phyloP scores from a whole-genome alignment of 2,888 invertebrate genomes.

The Melieria picta region DNA sequence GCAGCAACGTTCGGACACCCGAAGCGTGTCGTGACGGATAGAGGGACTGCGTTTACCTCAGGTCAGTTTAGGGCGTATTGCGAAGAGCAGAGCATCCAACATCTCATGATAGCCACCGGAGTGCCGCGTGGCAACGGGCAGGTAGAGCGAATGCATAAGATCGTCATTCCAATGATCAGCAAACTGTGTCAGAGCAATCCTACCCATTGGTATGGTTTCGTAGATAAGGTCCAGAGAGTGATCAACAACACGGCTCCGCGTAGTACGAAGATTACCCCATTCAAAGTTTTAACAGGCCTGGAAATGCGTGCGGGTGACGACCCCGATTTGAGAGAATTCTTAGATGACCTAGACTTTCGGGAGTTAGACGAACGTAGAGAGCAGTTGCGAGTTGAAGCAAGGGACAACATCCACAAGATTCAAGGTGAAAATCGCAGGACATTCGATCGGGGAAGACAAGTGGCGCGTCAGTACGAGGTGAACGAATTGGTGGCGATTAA shows the following conservation, averaged over 20 bases:
- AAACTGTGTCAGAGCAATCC: constrained; percentile 8
- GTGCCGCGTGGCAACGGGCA: constrained; percentile 14
- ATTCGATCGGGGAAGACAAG: too few species aligned
- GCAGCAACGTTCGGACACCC: constrained; percentile 1
- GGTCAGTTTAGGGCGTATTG: constrained; percentile 55
- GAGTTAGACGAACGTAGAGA: too few species aligned
- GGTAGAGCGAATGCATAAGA: constrained; percentile 7
- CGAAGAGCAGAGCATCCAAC: constrained; percentile 46
- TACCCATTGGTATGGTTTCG: background rate
- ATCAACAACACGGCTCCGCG: constrained; percentile 47
- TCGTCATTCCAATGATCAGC: constrained; percentile 1
- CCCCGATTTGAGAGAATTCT: too few species aligned
- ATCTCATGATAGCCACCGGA: constrained; percentile 52
- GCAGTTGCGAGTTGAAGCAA: too few species aligned
- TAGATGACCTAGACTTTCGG: too few species aligned
- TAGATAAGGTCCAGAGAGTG: constrained; percentile 35
- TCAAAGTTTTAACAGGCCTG: constrained; percentile 34
- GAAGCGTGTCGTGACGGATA: background rate
- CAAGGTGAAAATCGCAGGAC: too few species aligned
- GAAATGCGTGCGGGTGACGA: constrained; percentile 14
- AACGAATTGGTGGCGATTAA: too few species aligned
- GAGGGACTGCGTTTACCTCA: constrained; percentile 31
- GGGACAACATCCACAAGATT: too few species aligned
- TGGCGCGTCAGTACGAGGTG: too few species aligned
- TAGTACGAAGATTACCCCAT: constrained; percentile 40